phyloP scores from a whole-genome alignment of 2,113 vertebrate genomes.

The Muntiacus reevesi region DNA sequence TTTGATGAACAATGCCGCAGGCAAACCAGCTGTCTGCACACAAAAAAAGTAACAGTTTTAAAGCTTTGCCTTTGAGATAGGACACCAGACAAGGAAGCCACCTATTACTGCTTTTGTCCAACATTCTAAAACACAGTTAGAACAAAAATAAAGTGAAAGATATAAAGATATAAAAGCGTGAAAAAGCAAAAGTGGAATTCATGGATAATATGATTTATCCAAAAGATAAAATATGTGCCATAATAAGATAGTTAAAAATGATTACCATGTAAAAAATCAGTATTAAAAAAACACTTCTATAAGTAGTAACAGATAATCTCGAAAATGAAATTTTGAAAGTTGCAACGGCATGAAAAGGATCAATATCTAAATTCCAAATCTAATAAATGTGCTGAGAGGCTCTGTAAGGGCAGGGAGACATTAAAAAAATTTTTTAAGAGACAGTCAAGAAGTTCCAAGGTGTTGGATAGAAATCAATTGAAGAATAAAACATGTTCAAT shows the following conservation, averaged over 20 bases:
- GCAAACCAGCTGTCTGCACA: neutral
- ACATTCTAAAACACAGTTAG: neutral
- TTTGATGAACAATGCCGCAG: neutral
- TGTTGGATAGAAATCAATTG: neutral
- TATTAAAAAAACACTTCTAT: neutral
- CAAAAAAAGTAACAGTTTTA: neutral
- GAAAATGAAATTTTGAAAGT: neutral
- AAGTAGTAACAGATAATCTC: neutral
- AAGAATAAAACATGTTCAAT: neutral
- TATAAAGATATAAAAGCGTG: neutral
- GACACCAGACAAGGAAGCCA: neutral
- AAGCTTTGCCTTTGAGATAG: neutral
- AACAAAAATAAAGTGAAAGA: neutral
- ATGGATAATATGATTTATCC: neutral
- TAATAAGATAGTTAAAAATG: neutral
- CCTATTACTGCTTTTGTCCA: too few relatives aligned
- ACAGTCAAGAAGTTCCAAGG: neutral
- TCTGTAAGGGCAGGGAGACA: neutral
- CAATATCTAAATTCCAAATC: neutral
- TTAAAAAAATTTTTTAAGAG: neutral
- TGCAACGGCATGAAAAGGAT: neutral
- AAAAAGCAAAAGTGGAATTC: neutral
- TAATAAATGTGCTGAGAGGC: neutral
- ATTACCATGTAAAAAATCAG: neutral
- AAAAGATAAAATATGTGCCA: neutral